Evolutionary conservation across 2,888 invertebrate species (phyloP), one percentile per base, ranked within the genome.

Genomic region (Eueremaeus valkanovi): DNA sequence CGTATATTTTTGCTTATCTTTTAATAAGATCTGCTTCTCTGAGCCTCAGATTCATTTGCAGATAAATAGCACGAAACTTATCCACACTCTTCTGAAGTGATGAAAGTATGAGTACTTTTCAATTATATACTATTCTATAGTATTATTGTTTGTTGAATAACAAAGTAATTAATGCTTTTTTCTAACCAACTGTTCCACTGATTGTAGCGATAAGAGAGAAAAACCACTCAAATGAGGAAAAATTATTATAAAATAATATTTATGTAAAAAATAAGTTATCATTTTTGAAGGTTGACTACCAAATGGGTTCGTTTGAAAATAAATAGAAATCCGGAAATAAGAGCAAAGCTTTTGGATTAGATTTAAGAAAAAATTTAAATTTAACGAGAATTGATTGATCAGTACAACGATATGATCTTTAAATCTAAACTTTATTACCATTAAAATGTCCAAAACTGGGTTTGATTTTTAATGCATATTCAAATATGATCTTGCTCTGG

Each of bases 101-200:
- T 58, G 58, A 58, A 58, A 58, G 58, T 55, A 27, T 55, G 9
- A 24, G 27, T 9, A 55, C 24, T 58, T 55, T 55, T 55, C 21
- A 31, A 16, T 21, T 49, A 49, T 49, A 21, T 21, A 49, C 18
- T 21, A 18, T 21, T 49, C 21, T 8, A 29, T 31, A 29, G 31
- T 31, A 58, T 49, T 18, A 29, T 58, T 29, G 58, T 27, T 5
- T 49, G 29, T 58, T 58, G 24, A 31, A 58, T 58, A 58, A 58
- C 24, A 29, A 58, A 31, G 58, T 58, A 58, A 58, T 58, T 58
- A 58, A 58, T 58, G 58, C 16, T 18, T 58, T 49, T 45, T 18
- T 16, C 45, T 45, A 31, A 58, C 31, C 58, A 58, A 58, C 58
- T 58, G 58, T 58, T 58, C 49, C 29, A 58, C 31, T 31, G 58